These are phyloP conservation scores for Meteorus colon DNA, from an alignment of 2,888 invertebrate genomes.

Conservation along the genomic window DNA sequence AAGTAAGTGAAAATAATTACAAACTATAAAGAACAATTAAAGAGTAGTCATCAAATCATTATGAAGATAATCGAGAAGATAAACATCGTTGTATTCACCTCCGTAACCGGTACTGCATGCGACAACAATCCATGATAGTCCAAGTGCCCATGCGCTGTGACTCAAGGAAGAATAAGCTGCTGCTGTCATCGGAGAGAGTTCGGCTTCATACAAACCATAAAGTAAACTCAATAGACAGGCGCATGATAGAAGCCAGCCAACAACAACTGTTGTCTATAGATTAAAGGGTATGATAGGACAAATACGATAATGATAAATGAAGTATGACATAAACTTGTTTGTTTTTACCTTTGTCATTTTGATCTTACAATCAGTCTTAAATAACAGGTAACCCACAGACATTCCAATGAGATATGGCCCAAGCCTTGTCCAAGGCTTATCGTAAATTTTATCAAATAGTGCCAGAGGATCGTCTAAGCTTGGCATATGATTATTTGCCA, in stretches of 20 bases:
- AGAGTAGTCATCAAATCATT: too few species aligned
- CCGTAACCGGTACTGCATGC: constrained; percentile 90
- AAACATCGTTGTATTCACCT: constrained; percentile 73
- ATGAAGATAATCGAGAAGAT: not conserved
- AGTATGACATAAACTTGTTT: not conserved
- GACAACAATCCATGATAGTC: constrained; percentile 87
- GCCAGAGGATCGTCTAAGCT: constrained; percentile 87
- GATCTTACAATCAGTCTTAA: constrained; percentile 86
- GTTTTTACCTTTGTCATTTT: constrained; percentile 80
- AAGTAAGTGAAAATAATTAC: not conserved
- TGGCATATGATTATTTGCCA: constrained; percentile 85
- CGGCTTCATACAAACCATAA: constrained; percentile 84
- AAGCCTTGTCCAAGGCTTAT: constrained; percentile 90
- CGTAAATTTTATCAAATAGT: constrained; percentile 90
- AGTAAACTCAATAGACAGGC: constrained; percentile 82
- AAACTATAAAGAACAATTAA: too few species aligned
- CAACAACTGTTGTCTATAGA: constrained; percentile 79
- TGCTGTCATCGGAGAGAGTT: constrained; percentile 81
- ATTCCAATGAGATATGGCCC: constrained; percentile 91
- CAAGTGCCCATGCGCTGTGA: constrained; percentile 88
- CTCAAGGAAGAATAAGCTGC: constrained; percentile 88
- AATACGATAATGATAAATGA: not conserved
- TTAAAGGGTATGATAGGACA: constrained; percentile 70
- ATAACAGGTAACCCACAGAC: constrained; percentile 87
- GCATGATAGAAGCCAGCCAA: constrained; percentile 83